phyloP scores from a whole-genome alignment of 23 tunicate genomes.

The Oikopleura dioica region DNA sequence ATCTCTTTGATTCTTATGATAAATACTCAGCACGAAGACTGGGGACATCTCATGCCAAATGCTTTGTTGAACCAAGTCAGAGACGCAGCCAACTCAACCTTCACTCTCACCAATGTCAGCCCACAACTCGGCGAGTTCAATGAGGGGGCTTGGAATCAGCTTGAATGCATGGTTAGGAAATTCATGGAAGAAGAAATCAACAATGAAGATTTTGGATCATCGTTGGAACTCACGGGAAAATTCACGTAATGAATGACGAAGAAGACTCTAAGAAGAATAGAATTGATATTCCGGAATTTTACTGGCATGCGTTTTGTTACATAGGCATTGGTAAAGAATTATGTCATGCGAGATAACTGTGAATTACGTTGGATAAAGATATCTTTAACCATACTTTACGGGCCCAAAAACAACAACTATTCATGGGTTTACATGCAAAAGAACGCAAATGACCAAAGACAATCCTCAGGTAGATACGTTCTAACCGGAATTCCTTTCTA shows the following conservation, averaged over 20 bases:
- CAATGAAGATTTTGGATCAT: neutral
- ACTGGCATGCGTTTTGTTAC: neutral
- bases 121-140: neutral
- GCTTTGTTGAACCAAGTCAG: neutral
- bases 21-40: neutral
- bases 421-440: neutral
- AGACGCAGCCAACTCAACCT: neutral
- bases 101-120: neutral
- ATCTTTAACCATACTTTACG: too few species aligned
- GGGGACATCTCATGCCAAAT: neutral
- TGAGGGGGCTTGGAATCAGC: neutral
- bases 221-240: neutral
- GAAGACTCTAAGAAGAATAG: neutral
- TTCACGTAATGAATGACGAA: neutral
- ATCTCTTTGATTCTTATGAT: too few species aligned
- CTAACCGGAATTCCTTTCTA: too few species aligned
- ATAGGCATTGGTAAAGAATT: too few species aligned
- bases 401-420: neutral
- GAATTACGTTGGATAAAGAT: too few species aligned
- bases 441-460: neutral
- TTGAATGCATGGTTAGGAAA: neutral
- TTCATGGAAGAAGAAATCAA: neutral
- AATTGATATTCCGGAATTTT: neutral
- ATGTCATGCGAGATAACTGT: too few species aligned
- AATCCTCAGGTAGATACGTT: too few species aligned